Percentiles rank a stretch among this genome's conserved stretches.
These are phyloP conservation scores for Rhegmatorhina hoffmannsi DNA, from an alignment of 2,113 vertebrate species.

Conservation along the genomic window DNA sequence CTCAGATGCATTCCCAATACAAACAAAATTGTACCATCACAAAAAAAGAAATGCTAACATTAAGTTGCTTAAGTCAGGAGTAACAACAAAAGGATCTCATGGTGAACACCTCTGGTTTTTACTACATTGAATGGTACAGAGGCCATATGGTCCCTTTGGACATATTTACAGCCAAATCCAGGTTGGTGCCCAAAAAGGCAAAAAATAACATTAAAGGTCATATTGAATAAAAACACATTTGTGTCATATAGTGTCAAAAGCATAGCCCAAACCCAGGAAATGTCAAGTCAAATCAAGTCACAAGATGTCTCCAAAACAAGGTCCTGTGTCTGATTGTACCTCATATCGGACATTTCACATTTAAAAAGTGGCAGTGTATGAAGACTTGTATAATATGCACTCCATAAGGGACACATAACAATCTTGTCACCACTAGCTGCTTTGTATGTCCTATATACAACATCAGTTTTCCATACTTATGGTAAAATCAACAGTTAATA, in stretches of 20 bases:
- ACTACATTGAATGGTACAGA: not conserved
- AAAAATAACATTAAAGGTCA: not conserved
- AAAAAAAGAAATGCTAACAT: not conserved
- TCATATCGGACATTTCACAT: not conserved
- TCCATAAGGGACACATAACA: not conserved
- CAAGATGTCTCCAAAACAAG: not conserved
- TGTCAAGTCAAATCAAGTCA: conserved; percentile 32
- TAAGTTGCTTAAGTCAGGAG: not conserved
- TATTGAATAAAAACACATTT: not conserved
- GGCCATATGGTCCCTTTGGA: not conserved
- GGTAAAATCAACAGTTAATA: not conserved
- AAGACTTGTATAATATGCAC: not conserved
- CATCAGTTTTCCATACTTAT: not conserved
- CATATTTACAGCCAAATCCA: not conserved
- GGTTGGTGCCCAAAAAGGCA: not conserved
- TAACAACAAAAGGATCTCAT: not conserved
- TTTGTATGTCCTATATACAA: not conserved
- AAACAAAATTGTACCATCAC: not conserved
- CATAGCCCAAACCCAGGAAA: not conserved
- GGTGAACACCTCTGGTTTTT: not conserved
- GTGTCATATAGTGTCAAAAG: conserved; percentile 1
- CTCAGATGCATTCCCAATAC: not conserved
- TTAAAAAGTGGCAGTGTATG: not conserved
- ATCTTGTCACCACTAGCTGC: not conserved
- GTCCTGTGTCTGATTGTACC: not conserved